phyloP scores from a whole-genome alignment of 2,797 vertebrate species.

The Tachyglossus aculeatus region DNA sequence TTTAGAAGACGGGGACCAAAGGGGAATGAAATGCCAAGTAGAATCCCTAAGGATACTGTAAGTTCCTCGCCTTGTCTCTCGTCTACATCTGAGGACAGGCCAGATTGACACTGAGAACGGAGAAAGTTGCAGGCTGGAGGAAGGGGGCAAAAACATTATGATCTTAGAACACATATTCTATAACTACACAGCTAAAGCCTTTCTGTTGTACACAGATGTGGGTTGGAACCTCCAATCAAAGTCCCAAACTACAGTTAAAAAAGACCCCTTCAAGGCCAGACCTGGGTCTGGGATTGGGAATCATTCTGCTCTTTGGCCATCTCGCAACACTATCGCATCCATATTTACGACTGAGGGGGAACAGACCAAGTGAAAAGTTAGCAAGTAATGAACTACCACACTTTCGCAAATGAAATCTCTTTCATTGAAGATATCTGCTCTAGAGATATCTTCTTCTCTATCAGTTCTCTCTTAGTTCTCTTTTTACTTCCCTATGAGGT shows the following conservation, averaged over 20 bases:
- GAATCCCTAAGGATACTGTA: background rate
- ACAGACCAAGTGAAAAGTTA: background rate
- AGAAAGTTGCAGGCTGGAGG: background rate
- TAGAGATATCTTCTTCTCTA: background rate
- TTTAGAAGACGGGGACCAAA: no score
- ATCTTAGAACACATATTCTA: background rate
- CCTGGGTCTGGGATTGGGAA: background rate
- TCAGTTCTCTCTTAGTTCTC: no score
- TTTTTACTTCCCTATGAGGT: no score
- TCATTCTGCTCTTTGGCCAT: background rate
- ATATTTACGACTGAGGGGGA: conserved; percentile 5
- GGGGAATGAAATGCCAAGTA: background rate
- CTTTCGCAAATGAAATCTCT: background rate
- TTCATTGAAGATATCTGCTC: background rate
- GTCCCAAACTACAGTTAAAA: background rate
- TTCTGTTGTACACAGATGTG: no score
- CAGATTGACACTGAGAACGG: background rate
- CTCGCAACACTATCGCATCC: background rate
- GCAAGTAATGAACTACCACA: no score
- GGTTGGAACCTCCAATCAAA: background rate
- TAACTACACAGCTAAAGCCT: no score
- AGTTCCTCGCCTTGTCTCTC: background rate
- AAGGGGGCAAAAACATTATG: background rate
- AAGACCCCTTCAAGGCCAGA: background rate
- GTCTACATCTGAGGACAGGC: background rate